These are phyloP conservation scores for Scaptomyza tumidula DNA, from an alignment of 2,888 invertebrate genomes.

Conservation along the genomic window DNA sequence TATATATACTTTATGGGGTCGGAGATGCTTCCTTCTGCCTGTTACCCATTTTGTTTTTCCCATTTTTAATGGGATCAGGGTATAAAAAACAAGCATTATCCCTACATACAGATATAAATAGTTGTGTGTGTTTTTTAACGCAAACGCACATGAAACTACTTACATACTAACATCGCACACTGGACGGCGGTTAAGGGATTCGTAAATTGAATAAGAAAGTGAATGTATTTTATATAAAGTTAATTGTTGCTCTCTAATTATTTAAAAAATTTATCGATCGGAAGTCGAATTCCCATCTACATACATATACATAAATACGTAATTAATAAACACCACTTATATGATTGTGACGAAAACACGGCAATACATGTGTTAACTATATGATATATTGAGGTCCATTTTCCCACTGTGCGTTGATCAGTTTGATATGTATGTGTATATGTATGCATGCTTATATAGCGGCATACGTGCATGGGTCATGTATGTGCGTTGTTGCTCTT, in stretches of 20 bases:
- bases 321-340: neutral
- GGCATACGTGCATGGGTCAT: constrained; percentile 1
- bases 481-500: constrained; percentile 6
- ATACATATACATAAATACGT: too few species aligned
- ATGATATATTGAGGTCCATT: neutral
- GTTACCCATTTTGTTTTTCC: too few species aligned
- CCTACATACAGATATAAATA: neutral
- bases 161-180: neutral
- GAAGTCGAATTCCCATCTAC: too few species aligned
- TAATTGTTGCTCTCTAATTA: neutral
- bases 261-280: neutral
- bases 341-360: neutral
- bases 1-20: too few species aligned
- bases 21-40: too few species aligned
- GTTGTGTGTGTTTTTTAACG: neutral
- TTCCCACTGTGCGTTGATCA: constrained; percentile 37
- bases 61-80: too few species aligned
- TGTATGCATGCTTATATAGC: neutral
- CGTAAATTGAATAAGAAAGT: neutral
- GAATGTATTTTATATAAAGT: neutral
- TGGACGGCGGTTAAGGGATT: neutral
- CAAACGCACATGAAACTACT: neutral
- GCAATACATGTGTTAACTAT: neutral
- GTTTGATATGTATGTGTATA: constrained; percentile 12
- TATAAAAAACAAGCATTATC: constrained; percentile 1